Percentiles rank a stretch among this genome's conserved stretches.
Conservation (phyloP, 2,113 vertebrate genomes). For the Drymodes brunneopygia region DNA sequence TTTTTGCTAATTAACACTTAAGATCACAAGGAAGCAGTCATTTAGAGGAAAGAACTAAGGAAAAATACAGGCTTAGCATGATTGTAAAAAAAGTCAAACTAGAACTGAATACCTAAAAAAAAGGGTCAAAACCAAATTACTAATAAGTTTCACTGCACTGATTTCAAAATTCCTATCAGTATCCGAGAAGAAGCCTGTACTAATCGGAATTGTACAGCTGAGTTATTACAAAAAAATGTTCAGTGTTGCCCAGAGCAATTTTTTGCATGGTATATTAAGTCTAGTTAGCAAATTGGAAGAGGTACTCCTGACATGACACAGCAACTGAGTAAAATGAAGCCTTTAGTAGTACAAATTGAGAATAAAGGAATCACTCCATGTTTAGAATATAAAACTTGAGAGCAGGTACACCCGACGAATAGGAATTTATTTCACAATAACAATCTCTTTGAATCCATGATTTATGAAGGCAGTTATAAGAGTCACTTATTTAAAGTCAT, state of each 20-base stretch:
- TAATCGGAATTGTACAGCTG: neutral
- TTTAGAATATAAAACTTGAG: neutral
- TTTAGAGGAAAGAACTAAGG: neutral
- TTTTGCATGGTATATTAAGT: neutral
- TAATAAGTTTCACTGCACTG: neutral
- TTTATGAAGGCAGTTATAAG: neutral
- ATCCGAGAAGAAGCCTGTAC: neutral
- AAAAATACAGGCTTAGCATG: neutral
- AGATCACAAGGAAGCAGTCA: neutral
- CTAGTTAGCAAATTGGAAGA: neutral
- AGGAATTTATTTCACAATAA: constrained; percentile 1
- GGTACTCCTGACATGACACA: neutral
- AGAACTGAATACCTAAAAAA: neutral
- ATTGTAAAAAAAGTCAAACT: neutral
- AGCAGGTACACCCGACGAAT: neutral
- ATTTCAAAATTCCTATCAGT: neutral
- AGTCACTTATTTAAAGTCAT: constrained; percentile 11
- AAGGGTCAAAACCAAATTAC: neutral
- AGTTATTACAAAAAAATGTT: neutral
- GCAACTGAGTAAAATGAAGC: neutral
- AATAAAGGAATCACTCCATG: neutral
- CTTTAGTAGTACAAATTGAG: neutral
- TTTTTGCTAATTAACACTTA: neutral
- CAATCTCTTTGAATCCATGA: neutral
- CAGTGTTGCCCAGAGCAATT: neutral